Conservation (phyloP, 2,113 vertebrate species). For the Pipra filicauda region DNA sequence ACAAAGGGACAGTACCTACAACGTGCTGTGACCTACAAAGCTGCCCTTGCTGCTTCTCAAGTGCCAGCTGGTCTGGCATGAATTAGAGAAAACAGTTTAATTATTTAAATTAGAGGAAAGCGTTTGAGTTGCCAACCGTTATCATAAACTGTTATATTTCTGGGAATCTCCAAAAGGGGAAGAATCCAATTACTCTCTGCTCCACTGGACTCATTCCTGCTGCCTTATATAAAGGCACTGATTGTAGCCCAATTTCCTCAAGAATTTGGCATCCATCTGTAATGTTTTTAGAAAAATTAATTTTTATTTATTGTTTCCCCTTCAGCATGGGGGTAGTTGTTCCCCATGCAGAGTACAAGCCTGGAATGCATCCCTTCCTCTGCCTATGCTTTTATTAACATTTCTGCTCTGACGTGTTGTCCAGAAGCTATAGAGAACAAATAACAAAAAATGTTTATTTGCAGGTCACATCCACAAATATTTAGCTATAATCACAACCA, state of each 20-base stretch:
- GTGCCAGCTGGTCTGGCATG: neutral
- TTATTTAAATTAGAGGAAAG: neutral
- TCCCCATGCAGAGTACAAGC: neutral
- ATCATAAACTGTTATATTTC: neutral
- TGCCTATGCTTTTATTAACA: neutral
- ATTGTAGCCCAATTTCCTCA: slow-evolving; percentile 25
- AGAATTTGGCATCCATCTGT: neutral
- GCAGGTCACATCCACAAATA: neutral
- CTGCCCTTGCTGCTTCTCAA: neutral
- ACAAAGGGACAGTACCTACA: neutral
- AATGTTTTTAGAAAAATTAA: neutral
- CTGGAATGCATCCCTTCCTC: neutral
- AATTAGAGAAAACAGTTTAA: neutral
- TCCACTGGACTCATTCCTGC: neutral
- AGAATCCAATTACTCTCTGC: slow-evolving; percentile 11
- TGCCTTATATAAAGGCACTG: neutral
- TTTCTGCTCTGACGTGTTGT: neutral
- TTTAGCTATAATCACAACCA: slow-evolving; percentile 8
- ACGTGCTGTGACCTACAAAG: neutral
- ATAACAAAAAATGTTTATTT: slow-evolving; percentile 36
- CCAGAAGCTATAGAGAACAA: neutral
- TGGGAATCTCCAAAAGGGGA: neutral
- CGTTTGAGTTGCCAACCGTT: neutral
- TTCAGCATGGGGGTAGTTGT: neutral
- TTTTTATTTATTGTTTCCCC: neutral